Conservation (phyloP, 2,888 invertebrate genomes). For the Apotomis turbidana region DNA sequence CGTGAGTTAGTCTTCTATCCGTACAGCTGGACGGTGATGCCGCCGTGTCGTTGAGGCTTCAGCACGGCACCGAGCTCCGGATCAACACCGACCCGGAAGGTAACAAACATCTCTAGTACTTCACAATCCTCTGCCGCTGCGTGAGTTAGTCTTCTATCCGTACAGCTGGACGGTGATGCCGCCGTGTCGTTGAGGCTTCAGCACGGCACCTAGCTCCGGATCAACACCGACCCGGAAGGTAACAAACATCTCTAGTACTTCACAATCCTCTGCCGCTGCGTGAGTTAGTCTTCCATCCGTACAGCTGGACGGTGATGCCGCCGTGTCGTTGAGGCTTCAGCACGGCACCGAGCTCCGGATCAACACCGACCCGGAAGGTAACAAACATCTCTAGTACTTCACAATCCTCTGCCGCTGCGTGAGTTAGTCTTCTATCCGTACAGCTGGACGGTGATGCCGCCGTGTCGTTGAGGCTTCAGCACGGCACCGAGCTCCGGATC, state of each 20-base stretch:
- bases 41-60: too few species aligned
- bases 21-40: too few species aligned
- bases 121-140: too few species aligned
- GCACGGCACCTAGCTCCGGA: conserved; percentile 75
- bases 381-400: conserved; percentile 22
- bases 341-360: conserved; percentile 76
- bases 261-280: conserved; percentile 88
- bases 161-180: conserved; percentile 96
- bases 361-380: conserved; percentile 70
- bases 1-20: too few species aligned
- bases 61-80: too few species aligned
- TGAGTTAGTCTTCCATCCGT: conserved; percentile 96
- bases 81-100: too few species aligned
- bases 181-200: conserved; percentile 88
- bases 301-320: conserved; percentile 95
- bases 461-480: conserved; percentile 86
- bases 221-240: conserved; percentile 72
- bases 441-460: conserved; percentile 96
- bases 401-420: conserved; percentile 88
- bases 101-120: too few species aligned
- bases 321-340: conserved; percentile 87
- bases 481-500: conserved; percentile 74
- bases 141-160: conserved; percentile 86
- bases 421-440: conserved; percentile 96
- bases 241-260: conserved; percentile 25